Evolutionary conservation across 2,797 vertebrate species (phyloP).

Genomic region (Malurus splendens): DNA sequence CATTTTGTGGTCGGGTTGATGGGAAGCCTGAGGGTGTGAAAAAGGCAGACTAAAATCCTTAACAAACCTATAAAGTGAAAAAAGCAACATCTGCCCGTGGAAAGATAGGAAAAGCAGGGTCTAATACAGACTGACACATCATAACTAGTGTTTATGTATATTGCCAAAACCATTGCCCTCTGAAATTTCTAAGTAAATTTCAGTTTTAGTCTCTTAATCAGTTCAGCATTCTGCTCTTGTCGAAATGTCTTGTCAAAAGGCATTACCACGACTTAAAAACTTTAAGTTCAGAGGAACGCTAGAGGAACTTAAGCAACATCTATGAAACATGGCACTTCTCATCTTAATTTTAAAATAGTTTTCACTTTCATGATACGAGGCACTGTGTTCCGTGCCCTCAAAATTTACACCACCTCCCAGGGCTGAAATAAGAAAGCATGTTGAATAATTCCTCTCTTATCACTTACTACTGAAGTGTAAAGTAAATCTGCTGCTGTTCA

Average conservation of each 20-base stretch:
- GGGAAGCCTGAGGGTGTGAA: conserved; percentile 33
- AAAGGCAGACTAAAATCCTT: background rate
- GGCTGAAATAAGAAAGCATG: background rate
- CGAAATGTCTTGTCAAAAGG: conserved; percentile 13
- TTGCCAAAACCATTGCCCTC: background rate
- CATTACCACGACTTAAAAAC: background rate
- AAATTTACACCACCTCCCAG: conserved; percentile 8
- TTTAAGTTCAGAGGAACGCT: background rate
- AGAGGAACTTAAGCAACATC: background rate
- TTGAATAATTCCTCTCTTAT: conserved; percentile 36
- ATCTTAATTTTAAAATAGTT: conserved; percentile 19
- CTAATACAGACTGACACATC: conserved; percentile 50
- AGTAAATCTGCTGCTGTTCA: conserved; percentile 53
- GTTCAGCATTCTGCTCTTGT: conserved; percentile 14
- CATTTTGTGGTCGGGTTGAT: conserved; percentile 14
- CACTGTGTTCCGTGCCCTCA: background rate
- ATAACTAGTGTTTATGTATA: conserved; percentile 44
- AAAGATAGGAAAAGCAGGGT: conserved; percentile 11
- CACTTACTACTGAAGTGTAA: conserved; percentile 47
- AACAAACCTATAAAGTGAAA: conserved; percentile 15
- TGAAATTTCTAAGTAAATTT: conserved; percentile 33
- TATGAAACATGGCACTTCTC: background rate
- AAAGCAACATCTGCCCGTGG: conserved; percentile 40
- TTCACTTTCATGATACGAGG: background rate
- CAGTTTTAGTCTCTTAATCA: conserved; percentile 18